phyloP scores from a whole-genome alignment of 2,797 vertebrate genomes.

The Cynodonichthys magdalenae region DNA sequence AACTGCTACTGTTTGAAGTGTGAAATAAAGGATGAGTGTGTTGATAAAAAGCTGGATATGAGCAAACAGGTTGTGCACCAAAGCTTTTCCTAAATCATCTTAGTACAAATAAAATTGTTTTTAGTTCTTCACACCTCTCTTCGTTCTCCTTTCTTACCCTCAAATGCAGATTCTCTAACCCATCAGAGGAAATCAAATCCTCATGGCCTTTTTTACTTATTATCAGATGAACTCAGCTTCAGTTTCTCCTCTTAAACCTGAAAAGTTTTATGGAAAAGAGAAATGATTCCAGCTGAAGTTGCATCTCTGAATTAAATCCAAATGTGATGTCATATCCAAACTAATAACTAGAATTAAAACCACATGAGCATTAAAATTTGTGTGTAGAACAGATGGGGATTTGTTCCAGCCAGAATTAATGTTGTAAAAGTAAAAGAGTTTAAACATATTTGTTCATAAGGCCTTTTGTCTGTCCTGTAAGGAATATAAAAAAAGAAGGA shows the following conservation, averaged over 20 bases:
- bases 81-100: conserved; percentile 10
- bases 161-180: conserved; percentile 11
- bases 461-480: not conserved
- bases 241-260: conserved; percentile 37
- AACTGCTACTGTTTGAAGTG: conserved; percentile 13
- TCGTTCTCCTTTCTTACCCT: conserved; percentile 1
- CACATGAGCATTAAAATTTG: conserved; percentile 13
- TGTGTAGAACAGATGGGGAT: conserved; percentile 17
- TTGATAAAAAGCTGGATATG: conserved; percentile 7
- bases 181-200: conserved; percentile 37
- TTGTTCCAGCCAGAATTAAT: conserved; percentile 1
- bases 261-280: conserved; percentile 23
- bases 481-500: not conserved
- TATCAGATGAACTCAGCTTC: conserved; percentile 15
- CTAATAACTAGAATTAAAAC: conserved; percentile 16
- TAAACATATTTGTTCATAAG: not conserved
- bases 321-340: conserved; percentile 16
- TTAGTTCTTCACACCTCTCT: not conserved
- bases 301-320: conserved; percentile 26
- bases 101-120: conserved; percentile 25
- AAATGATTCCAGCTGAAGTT: conserved; percentile 17
- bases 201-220: conserved; percentile 16
- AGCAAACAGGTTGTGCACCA: conserved; percentile 4
- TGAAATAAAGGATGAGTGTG: conserved; percentile 8
- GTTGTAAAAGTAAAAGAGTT: conserved; percentile 1